Base-by-base conservation (phyloP, 2,888 invertebrate genomes). In the Creontiades dilutus region DNA sequence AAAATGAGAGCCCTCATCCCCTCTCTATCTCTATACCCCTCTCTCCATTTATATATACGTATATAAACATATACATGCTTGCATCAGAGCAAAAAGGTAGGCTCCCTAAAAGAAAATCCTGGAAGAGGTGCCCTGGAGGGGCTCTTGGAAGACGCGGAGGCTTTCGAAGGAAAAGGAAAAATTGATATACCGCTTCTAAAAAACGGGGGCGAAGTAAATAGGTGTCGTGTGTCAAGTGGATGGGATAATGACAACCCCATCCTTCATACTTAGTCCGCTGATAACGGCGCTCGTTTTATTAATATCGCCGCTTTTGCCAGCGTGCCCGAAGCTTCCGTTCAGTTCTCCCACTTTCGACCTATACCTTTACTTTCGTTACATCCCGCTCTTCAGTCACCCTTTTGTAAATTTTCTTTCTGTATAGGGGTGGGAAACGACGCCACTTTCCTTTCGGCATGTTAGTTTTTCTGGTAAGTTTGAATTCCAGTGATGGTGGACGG, bases 271-370 rank as follows among this genome's bases (percentile, higher is more conserved):
- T 88, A 88, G 88, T 88, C 78, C 78, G 16, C 88, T 55, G 88
- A 88, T 88, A 88, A 88, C 88, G 88, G 88, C 14, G 82, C 88
- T 88, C 78, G 88, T 88, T 88, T 88, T 88, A 88, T 88, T 88
- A 88, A 88, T 88, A 88, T 82, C 82, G 82, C 23, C 82, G 48
- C 82, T 82, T 52, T 82, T 52, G 82, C 82, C 47, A 82, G 47
- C 76, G 14, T 46, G 19, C 28, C 14, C 78, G 46, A 19, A 47
- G n/a, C 47, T 82, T 52, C 52, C 82, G n/a, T n/a, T 80, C 80
- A 37, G 23, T 80, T 46, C 80, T 80, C 37, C 37, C 80, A 46
- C 52, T 27, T 46, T 78, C 78, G 46, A 78, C 12, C 52, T 11
- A 47, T 82, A 82, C 82, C 82, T 82, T 82, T 82, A 47, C 78